Evolutionary conservation across 2,888 invertebrate genomes (phyloP), one percentile per base, ranked within the genome.

Genomic region (Nomada flava): DNA sequence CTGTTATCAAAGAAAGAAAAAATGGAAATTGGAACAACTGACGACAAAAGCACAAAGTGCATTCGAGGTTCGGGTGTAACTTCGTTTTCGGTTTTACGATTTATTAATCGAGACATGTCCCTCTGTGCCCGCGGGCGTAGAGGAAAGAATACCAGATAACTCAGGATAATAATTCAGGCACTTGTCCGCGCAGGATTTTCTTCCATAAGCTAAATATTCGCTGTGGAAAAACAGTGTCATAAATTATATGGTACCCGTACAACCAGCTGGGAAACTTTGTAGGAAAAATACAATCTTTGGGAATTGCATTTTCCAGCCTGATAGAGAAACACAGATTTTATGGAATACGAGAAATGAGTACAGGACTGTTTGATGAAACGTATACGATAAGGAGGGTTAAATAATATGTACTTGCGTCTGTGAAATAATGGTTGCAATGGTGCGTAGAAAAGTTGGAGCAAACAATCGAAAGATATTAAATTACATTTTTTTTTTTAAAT

Each of bases 181-280:
- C 67, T 72, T 55, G 79, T 72, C 62, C 71, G 71, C 57, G 79
- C 52, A 10, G 63, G 72, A 72, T 80, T 79, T 79, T 79, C 79
- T 79, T 79, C 72, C 72, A 57, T 63, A 42, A 68, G 60, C 79
- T 80, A 80, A 80, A 72, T 79, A 80, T 79, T 80, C 80, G 15
- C 68, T 29, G 68, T 44, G 80, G 72, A 72, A 79, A 79, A 80
- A 80, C 80, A 72, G 57, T 29, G 72, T 68, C 79, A 29, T 80
- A 80, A 80, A 80, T 79, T 79, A 80, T 63, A 52, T 57, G 42
- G 50, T 10, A 55, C 52, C 52, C 60, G 26, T 11, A n/a, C 4
- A 42, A 57, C n/a, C n/a, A 1, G 47, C 9, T 47, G 42, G 72
- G 26, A 55, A 65, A 53, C 60, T 79, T 63, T 13, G 29, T 29